phyloP scores from a whole-genome alignment of 2,113 vertebrate genomes.

The Morone chrysops region DNA sequence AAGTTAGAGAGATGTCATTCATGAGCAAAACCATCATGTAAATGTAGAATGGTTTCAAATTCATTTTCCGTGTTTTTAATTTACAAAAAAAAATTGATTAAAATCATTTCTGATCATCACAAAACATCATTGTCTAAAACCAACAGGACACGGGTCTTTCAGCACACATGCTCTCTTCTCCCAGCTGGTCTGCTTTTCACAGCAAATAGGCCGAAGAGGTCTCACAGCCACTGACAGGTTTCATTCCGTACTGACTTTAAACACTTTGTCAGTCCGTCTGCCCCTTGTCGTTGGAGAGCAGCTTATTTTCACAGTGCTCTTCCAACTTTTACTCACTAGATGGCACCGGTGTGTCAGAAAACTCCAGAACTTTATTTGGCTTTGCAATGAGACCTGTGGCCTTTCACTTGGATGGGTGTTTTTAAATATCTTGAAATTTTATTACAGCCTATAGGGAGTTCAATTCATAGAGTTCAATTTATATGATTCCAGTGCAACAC shows the following conservation, averaged over 20 bases:
- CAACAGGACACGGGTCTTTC: conserved; percentile 51
- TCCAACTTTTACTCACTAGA: conserved; percentile 56
- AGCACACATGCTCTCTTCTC: conserved; percentile 36
- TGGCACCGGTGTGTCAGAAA: conserved; percentile 56
- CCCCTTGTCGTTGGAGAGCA: conserved; percentile 42
- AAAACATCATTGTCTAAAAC: conserved; percentile 39
- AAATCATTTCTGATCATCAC: conserved; percentile 37
- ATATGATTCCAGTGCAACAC: conserved; percentile 9
- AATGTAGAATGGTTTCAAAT: conserved; percentile 62
- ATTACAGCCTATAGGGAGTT: conserved; percentile 12
- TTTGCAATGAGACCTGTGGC: conserved; percentile 52
- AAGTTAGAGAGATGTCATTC: conserved; percentile 73
- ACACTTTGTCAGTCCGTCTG: conserved; percentile 31
- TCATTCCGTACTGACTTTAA: conserved; percentile 42
- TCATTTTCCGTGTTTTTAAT: conserved; percentile 56
- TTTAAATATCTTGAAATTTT: conserved; percentile 58
- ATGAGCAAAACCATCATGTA: conserved; percentile 60
- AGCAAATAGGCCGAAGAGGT: conserved; percentile 12
- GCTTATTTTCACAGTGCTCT: conserved; percentile 42
- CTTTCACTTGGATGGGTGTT: conserved; percentile 51
- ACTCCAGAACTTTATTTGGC: conserved; percentile 31
- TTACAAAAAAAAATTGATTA: conserved; percentile 53
- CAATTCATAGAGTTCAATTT: neutral
- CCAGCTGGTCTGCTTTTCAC: conserved; percentile 27
- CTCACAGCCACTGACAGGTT: conserved; percentile 21